Evolutionary conservation across 2,113 vertebrate species (phyloP), one percentile per base, ranked within the genome.

Genomic region (Rana temporaria): DNA sequence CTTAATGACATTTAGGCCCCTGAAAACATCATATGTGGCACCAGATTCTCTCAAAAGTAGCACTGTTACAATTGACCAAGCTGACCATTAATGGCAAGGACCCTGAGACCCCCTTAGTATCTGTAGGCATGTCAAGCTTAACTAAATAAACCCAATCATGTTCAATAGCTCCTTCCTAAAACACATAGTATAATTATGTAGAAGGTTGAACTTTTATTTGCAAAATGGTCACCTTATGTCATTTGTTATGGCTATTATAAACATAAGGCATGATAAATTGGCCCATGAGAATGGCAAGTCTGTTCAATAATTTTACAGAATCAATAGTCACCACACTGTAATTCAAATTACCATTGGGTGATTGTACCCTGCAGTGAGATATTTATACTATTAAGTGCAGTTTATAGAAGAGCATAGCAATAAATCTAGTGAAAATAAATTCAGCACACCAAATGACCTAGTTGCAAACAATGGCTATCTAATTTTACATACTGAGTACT

Each of bases 341-440:
- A 30, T 70, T 24, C 66, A 80, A 70, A 80, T 80, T 80, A 80
- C 48, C 24, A 48, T 24, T 48, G 66, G 78, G 60, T 68, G 67
- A 80, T 34, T 80, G 66, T 70, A 70, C 69, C 78, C 56, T 71
- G 78, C 56, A 22, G 56, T 62, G 65, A 60, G 56, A 80, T 80
- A 80, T 80, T 80, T 80, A 70, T 80, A 68, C 78, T 38, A 70
- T 80, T 80, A 79, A 60, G 59, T 34, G 22, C 53, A 20, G 67
- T 59, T 70, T 80, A 60, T 52, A 70, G 65, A 48, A 60, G 20
- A 57, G 55, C 20, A 48, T 20, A 70, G 19, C 65, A 79, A 59
- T 79, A 70, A 70, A 80, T 80, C 66, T 71, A 80, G 60, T 70
- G 69, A 80, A 52, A 67, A 80, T 34, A 52, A 80, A 70, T 70